A percentile compares a stretch with the other conserved stretches of the same genome.
phyloP scores from a whole-genome alignment of 2,797 vertebrate species.

The Phylloscopus collybita region DNA sequence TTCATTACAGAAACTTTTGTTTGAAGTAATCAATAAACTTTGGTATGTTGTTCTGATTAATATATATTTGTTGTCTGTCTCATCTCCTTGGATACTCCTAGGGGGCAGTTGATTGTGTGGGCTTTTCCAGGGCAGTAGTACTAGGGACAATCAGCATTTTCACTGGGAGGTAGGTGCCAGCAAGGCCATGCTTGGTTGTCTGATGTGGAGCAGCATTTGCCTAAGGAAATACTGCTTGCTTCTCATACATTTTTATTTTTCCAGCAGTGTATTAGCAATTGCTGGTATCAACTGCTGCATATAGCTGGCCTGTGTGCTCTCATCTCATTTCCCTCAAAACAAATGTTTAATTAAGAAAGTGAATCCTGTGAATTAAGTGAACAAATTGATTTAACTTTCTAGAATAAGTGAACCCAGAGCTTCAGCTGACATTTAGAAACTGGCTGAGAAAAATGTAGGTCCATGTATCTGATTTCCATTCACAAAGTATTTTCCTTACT shows the following conservation, averaged over 20 bases:
- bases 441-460: neutral
- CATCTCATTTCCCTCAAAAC: neutral
- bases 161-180: fast-evolving
- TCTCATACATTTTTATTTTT: neutral
- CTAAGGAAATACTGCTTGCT: neutral
- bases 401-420: neutral
- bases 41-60: conserved; percentile 81
- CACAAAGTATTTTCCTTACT: neutral
- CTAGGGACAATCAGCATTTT: neutral
- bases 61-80: conserved; percentile 7
- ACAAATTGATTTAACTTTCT: neutral
- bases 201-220: neutral
- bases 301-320: neutral
- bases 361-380: neutral
- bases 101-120: fast-evolving
- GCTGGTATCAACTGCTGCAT: neutral
- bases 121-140: neutral
- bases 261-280: neutral
- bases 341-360: neutral
- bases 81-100: neutral
- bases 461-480: fast-evolving
- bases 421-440: neutral
- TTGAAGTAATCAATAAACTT: conserved; percentile 84
- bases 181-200: fast-evolving
- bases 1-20: conserved; percentile 79